Conservation (phyloP, 1,140 invertebrate genomes). For the Rhyzopertha dominica region DNA sequence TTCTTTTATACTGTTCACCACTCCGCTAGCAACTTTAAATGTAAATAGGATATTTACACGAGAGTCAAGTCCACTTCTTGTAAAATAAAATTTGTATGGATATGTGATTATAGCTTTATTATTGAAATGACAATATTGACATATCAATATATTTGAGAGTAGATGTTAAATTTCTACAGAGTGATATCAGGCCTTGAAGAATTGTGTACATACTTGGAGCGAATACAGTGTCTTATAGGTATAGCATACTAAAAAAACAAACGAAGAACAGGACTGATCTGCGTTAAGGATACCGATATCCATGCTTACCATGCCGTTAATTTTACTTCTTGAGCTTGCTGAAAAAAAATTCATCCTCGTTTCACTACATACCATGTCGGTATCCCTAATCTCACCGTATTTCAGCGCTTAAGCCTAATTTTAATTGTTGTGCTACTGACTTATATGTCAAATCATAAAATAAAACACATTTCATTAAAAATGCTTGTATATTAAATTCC, state of each 20-base stretch:
- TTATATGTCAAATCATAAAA: too few relatives aligned
- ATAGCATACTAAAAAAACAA: slow-evolving; percentile 15
- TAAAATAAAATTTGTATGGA: slow-evolving; percentile 22
- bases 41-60: slow-evolving; percentile 15
- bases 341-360: too few relatives aligned
- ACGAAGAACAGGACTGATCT: slow-evolving; percentile 23
- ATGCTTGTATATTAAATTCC: too few relatives aligned
- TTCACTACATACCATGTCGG: too few relatives aligned
- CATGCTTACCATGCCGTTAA: slow-evolving; percentile 34
- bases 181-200: slow-evolving; percentile 45
- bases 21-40: slow-evolving; percentile 8
- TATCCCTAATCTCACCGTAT: too few relatives aligned
- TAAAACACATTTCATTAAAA: too few relatives aligned
- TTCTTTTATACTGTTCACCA: slow-evolving; percentile 17
- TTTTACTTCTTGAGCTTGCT: too few relatives aligned
- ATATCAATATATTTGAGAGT: slow-evolving; percentile 40
- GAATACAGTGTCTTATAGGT: slow-evolving; percentile 42
- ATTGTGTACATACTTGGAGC: slow-evolving; percentile 30
- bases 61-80: slow-evolving; percentile 15
- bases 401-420: slow-evolving; percentile 30
- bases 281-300: slow-evolving; percentile 31
- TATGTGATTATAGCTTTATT: slow-evolving; percentile 40
- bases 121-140: slow-evolving; percentile 44
- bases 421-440: slow-evolving; percentile 31
- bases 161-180: slow-evolving; percentile 32